A percentile compares a stretch with the other conserved stretches of the same genome.
Conservation (phyloP, 1,140 invertebrate species). For the Bombus vancouverensis region DNA sequence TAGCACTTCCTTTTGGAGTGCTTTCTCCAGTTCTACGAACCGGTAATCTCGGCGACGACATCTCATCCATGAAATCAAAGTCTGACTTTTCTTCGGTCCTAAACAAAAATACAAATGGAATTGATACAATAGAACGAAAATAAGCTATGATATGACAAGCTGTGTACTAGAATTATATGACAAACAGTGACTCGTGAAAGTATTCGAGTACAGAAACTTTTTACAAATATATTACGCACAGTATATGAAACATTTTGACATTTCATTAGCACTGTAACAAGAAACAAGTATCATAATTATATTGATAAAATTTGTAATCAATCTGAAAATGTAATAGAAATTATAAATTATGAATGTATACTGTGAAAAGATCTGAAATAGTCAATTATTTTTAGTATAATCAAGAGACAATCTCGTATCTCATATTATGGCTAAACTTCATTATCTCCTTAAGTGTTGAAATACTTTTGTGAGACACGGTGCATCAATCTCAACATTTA, state of each 20-base stretch:
- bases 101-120: neutral
- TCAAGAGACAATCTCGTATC: too few species aligned
- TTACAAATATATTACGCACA: too few species aligned
- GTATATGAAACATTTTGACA: too few species aligned
- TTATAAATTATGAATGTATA: too few species aligned
- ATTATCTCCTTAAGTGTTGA: neutral
- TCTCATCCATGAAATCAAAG: conserved; percentile 90
- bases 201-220: too few species aligned
- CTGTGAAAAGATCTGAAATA: too few species aligned
- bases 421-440: too few species aligned
- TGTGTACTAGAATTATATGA: neutral
- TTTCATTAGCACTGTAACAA: too few species aligned
- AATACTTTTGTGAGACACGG: neutral
- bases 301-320: too few species aligned
- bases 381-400: too few species aligned
- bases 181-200: neutral
- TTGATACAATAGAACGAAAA: neutral
- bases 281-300: too few species aligned
- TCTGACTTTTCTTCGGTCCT: conserved; percentile 86
- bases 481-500: neutral
- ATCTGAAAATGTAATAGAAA: too few species aligned
- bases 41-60: conserved; percentile 85
- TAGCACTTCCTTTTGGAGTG: conserved; percentile 87
- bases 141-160: neutral
- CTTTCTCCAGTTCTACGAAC: conserved; percentile 85